phyloP scores from a whole-genome alignment of 2,113 vertebrate species.

The Athene cunicularia region DNA sequence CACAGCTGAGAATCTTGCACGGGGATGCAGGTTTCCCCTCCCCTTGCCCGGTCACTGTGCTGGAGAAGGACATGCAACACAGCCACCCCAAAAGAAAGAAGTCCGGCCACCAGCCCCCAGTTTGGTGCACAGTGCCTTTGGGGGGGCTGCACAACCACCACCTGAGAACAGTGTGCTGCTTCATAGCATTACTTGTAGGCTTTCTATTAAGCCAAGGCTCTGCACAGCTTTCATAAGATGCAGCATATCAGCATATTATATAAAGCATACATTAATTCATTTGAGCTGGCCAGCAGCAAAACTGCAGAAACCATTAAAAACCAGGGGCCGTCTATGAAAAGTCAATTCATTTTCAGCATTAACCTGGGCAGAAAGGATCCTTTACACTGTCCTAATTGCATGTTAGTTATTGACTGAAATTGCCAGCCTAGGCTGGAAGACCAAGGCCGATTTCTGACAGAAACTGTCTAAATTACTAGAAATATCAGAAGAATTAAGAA shows the following conservation, averaged over 20 bases:
- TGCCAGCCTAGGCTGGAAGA: neutral
- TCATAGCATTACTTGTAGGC: neutral
- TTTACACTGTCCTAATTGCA: neutral
- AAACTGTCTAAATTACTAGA: neutral
- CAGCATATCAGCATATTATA: neutral
- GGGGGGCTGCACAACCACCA: neutral
- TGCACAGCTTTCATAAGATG: neutral
- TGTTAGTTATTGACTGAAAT: neutral
- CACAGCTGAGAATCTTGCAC: slow-evolving; percentile 58
- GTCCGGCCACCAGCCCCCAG: neutral
- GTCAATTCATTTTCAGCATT: neutral
- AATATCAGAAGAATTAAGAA: neutral
- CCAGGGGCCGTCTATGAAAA: neutral
- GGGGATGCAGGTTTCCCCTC: neutral
- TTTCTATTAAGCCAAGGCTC: neutral
- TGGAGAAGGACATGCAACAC: neutral
- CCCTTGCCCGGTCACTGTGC: fast-evolving
- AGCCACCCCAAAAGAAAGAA: neutral
- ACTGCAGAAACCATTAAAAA: neutral
- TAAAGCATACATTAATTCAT: neutral
- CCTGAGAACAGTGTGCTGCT: neutral
- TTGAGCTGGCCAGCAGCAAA: neutral
- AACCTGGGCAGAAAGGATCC: neutral
- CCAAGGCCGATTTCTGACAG: neutral
- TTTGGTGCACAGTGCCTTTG: neutral